These are phyloP conservation scores for Myrmecophaga tridactyla DNA, from an alignment of 2,113 vertebrate species.

Conservation along the genomic window DNA sequence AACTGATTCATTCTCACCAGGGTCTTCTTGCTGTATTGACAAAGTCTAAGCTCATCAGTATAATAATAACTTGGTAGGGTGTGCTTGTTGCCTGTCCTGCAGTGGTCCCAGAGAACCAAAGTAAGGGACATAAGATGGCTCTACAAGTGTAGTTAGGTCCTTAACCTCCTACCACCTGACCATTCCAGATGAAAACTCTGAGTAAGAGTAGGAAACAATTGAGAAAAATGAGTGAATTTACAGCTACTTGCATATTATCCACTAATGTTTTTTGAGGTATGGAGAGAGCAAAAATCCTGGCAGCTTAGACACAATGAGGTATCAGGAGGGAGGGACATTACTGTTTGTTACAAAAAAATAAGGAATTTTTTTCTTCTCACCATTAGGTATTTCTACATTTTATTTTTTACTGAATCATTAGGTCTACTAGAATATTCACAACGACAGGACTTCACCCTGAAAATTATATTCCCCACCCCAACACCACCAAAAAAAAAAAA, in stretches of 20 bases:
- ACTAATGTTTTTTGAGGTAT: background rate
- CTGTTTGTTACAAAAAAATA: background rate
- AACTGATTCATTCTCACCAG: background rate
- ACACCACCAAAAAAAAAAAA: too few species aligned
- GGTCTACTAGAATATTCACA: background rate
- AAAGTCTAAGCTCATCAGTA: background rate
- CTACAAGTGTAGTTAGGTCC: background rate
- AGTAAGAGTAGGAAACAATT: background rate
- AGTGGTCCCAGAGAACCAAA: background rate
- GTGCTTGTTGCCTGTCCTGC: background rate
- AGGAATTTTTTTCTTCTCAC: background rate
- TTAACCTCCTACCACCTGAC: too few species aligned
- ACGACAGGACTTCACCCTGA: background rate
- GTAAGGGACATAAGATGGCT: background rate
- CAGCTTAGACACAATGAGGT: background rate
- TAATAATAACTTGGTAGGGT: background rate
- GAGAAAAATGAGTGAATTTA: background rate
- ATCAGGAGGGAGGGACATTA: background rate
- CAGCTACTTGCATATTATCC: background rate
- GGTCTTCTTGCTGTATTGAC: background rate
- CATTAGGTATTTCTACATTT: background rate
- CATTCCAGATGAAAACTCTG: background rate
- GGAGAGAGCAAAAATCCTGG: background rate
- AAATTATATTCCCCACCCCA: background rate
- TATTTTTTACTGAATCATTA: background rate